Evolutionary conservation across 1,140 invertebrate genomes (phyloP).

Genomic region (Xylocopa sonorina): DNA sequence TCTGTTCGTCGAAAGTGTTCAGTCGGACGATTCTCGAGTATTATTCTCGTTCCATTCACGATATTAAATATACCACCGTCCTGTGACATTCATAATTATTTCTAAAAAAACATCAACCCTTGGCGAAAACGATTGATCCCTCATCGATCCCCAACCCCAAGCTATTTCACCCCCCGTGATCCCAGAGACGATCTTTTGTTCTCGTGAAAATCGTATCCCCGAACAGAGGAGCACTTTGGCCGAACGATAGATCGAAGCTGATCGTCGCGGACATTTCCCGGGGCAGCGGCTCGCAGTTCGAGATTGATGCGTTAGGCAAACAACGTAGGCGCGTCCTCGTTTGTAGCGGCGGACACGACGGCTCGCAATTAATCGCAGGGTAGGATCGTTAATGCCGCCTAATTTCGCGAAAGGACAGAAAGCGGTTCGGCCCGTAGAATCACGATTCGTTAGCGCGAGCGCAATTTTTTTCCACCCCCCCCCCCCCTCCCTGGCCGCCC

Average conservation of each 20-base stretch:
- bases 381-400: conserved; percentile 73
- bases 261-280: conserved; percentile 55
- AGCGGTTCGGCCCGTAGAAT: conserved; percentile 64
- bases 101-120: no score
- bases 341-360: conserved; percentile 67
- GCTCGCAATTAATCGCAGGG: conserved; percentile 73
- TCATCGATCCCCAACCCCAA: no score
- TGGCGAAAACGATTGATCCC: no score
- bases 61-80: no score
- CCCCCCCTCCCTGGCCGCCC: not conserved
- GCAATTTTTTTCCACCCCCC: conserved; percentile 44
- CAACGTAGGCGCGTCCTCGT: conserved; percentile 70
- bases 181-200: no score
- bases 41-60: no score
- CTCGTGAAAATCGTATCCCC: no score
- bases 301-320: conserved; percentile 74
- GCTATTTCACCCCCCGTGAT: no score
- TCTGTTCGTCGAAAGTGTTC: not conserved
- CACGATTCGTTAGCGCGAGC: conserved; percentile 71
- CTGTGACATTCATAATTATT: no score
- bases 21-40: not conserved
- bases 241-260: conserved; percentile 3
- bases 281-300: conserved; percentile 51
- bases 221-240: not conserved
- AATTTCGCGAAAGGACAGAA: conserved; percentile 72